Percentiles rank a stretch among this genome's conserved stretches.
Evolutionary conservation across 2,797 vertebrate species (phyloP).

Genomic region (Nannoperca obscura): DNA sequence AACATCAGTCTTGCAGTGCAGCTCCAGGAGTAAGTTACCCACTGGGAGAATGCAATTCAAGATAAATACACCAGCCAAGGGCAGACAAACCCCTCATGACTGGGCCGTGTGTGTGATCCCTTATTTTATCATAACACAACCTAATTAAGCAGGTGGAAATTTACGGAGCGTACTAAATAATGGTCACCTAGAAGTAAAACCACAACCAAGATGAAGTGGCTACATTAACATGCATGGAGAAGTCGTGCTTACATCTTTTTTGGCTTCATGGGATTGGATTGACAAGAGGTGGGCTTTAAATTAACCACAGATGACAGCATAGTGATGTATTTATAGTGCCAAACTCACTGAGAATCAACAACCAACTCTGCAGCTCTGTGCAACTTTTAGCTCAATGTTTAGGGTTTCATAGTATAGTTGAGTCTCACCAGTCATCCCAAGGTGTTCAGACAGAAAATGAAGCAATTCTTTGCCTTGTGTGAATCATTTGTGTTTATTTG

Average conservation of each 20-base stretch:
- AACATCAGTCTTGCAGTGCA: conserved; percentile 8
- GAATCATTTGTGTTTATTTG: background rate
- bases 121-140: conserved; percentile 16
- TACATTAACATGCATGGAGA: conserved; percentile 22
- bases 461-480: no score
- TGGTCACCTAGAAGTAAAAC: background rate
- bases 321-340: background rate
- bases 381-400: background rate
- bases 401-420: background rate
- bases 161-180: conserved; percentile 4
- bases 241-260: background rate
- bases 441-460: background rate
- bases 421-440: background rate
- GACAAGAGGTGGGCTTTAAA: background rate
- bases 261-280: background rate
- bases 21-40: conserved; percentile 18
- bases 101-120: background rate
- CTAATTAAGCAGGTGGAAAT: conserved; percentile 27
- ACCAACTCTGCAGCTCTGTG: background rate
- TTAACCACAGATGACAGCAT: background rate
- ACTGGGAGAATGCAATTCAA: conserved; percentile 26
- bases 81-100: conserved; percentile 15
- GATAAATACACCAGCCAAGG: conserved; percentile 46
- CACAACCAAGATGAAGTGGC: conserved; percentile 9
- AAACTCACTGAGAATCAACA: background rate